Base-by-base conservation (phyloP, 2,113 vertebrate species). In the Larimichthys crocea region DNA sequence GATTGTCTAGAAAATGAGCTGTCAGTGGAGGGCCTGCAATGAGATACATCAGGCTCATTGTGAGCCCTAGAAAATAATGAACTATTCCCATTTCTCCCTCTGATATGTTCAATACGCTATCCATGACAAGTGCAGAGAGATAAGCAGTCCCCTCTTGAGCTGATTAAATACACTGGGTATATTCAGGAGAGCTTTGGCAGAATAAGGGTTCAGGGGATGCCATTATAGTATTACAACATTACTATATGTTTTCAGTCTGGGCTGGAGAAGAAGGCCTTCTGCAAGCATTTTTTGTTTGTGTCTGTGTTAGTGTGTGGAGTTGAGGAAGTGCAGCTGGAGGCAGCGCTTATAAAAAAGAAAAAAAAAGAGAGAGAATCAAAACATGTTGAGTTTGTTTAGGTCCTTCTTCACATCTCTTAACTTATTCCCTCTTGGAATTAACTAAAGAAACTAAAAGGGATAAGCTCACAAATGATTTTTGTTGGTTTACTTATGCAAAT, bases 1-100 rank as follows among this genome's bases (percentile, higher is more conserved):
- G 91, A 95, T 93, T 94, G 94, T 94, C 87, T 92, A 53, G 91
- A 95, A 95, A 94, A 95, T 94, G 93, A 95, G 93, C 93, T 94
- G 93, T 94, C 93, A 93, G 89, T 83, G 82, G 86, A 94, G 86
- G 91, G 81, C 92, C 90, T 85, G 82, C 92, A 86, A 93, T 86
- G 83, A 95, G 92, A 94, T 90, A 90, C 91, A 95, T 95, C 94
- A 93, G 91, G 84, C 89, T 92, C 91, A 93, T 93, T 94, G 90
- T 91, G 79, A 91, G 92, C 80, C 86, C 87, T 73, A 83, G 90
- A 90, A 94, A 94, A 95, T 95, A 95, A 94, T 93, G 92, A 95
- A 92, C 91, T 87, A 88, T 92, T 93, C 89, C 89, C 86, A 88
- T 92, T 91, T 90, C 85, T 91, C 86, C 73, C 85, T 89, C 86